phyloP scores from a whole-genome alignment of 1,140 invertebrate genomes.

The Ridgeia piscesae region DNA sequence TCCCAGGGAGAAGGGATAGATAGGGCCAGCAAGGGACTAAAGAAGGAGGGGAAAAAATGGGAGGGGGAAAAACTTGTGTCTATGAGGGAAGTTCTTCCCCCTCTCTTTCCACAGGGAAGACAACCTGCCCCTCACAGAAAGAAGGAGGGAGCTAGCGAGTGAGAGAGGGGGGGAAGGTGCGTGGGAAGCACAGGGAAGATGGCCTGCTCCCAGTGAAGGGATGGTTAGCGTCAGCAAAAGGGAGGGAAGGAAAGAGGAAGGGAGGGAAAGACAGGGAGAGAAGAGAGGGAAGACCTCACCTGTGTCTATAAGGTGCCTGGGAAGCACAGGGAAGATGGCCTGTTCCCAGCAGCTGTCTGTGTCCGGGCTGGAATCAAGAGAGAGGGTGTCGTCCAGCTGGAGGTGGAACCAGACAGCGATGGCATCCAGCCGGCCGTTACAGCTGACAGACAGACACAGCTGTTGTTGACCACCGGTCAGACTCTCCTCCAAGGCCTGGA shows the following conservation, averaged over 20 bases:
- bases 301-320: slow-evolving; percentile 12
- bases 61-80: too few species aligned
- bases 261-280: neutral
- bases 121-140: too few species aligned
- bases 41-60: neutral
- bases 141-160: neutral
- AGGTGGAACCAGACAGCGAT: slow-evolving; percentile 75
- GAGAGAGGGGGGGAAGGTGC: slow-evolving; percentile 20
- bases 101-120: too few species aligned
- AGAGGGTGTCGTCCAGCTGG: slow-evolving; percentile 68
- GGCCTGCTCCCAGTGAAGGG: slow-evolving; percentile 72
- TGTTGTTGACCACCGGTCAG: neutral
- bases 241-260: neutral
- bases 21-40: too few species aligned
- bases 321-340: slow-evolving; percentile 65
- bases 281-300: neutral
- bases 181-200: slow-evolving; percentile 62
- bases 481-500: slow-evolving; percentile 29
- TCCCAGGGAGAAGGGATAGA: too few species aligned
- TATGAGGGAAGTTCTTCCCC: too few species aligned
- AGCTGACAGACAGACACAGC: neutral
- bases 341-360: slow-evolving; percentile 72
- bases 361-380: slow-evolving; percentile 61
- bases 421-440: slow-evolving; percentile 64
- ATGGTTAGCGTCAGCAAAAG: too few species aligned